Evolutionary conservation across 2,888 invertebrate species (phyloP).

Genomic region (Liodrosophila aerea): DNA sequence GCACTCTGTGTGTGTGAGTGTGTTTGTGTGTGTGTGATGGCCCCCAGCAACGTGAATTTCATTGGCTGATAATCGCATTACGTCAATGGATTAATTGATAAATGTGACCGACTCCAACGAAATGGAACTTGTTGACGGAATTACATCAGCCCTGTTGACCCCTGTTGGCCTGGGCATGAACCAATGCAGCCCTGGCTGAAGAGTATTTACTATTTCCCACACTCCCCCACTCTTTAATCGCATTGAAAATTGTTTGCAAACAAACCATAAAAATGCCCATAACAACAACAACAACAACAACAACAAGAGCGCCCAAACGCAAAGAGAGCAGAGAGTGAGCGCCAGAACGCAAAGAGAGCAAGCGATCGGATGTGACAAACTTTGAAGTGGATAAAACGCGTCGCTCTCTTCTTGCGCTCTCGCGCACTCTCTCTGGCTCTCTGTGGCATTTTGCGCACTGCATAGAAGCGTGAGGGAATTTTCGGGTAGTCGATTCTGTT

Average conservation of each 20-base stretch:
- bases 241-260: conserved; percentile 45
- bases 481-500: conserved; percentile 33
- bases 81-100: conserved; percentile 59
- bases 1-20: neutral
- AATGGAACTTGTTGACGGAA: conserved; percentile 44
- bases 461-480: conserved; percentile 11
- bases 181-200: no score
- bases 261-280: conserved; percentile 39
- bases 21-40: neutral
- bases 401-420: conserved; percentile 20
- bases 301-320: conserved; percentile 2
- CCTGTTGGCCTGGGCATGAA: neutral
- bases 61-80: conserved; percentile 53
- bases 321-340: conserved; percentile 17
- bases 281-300: conserved; percentile 37
- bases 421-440: neutral
- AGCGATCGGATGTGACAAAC: conserved; percentile 20
- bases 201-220: neutral
- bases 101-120: conserved; percentile 21
- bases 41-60: conserved; percentile 42
- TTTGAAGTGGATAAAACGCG: conserved; percentile 26
- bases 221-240: neutral
- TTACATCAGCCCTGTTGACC: conserved; percentile 9
- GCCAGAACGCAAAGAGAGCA: conserved; percentile 30
- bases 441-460: conserved; percentile 4